phyloP scores from a whole-genome alignment of 1,140 invertebrate genomes.

The Luehdorfia chinensis region DNA sequence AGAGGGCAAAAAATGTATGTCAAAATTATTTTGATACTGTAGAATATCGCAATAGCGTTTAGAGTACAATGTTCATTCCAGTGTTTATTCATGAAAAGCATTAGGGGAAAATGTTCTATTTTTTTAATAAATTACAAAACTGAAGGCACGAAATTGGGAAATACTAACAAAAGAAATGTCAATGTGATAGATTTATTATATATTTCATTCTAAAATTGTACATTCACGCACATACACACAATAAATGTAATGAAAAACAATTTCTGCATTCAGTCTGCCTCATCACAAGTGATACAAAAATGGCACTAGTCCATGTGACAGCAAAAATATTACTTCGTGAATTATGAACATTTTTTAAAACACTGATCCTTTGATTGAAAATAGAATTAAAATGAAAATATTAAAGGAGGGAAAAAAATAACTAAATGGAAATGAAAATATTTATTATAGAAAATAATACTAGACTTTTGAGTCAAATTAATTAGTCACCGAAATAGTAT shows the following conservation, averaged over 20 bases:
- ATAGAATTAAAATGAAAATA: constrained; percentile 16
- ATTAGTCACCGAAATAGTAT: constrained; percentile 63
- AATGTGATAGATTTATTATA: constrained; percentile 56
- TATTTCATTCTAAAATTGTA: constrained; percentile 65
- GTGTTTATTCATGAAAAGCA: no score
- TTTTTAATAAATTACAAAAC: no score
- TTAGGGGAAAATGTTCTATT: no score
- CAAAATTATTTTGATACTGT: no score
- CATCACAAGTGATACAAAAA: constrained; percentile 43
- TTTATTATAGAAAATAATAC: constrained; percentile 76
- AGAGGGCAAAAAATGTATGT: no score
- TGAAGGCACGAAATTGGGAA: no score
- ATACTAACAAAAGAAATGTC: constrained; percentile 17
- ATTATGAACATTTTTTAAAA: constrained; percentile 17
- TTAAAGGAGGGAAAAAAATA: constrained; percentile 40
- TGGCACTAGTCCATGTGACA: constrained; percentile 36
- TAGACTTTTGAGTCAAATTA: constrained; percentile 56
- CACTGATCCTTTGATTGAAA: no score
- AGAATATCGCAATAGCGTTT: no score
- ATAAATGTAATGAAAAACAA: constrained; percentile 46
- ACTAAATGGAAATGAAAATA: constrained; percentile 57
- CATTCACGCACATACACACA: constrained; percentile 69
- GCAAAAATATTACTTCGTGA: constrained; percentile 21
- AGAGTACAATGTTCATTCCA: no score
- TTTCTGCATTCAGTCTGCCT: constrained; percentile 41